Evolutionary conservation across 2,113 vertebrate genomes (phyloP), one percentile per base, ranked within the genome.

Genomic region (Arenaria interpres): DNA sequence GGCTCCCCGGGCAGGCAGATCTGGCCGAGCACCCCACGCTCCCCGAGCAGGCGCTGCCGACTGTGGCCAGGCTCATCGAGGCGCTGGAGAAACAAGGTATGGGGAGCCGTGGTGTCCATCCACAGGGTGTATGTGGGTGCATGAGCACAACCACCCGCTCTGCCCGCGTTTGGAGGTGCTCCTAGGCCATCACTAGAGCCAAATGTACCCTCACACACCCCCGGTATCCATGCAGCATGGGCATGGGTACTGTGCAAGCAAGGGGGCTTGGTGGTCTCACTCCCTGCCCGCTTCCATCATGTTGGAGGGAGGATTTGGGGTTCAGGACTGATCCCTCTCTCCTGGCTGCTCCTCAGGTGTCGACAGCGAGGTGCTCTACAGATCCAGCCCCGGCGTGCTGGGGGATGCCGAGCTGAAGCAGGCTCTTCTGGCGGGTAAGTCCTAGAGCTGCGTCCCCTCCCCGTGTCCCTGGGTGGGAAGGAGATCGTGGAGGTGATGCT

Each of bases 31-130:
- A 89, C n/a, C 95, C 96, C 33, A 39, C 81, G 6, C 90, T 98
- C 6, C 96, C 98, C 1, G 98, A 98, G 90, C 97, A 98, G 90
- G 97, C 97, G 0, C 96, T 98, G 33, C 84, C 85, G 6, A 97
- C 98, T 5, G 97, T 98, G 60, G 90, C 94, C 95, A 98, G 97
- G 88, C 97, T 99, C 94, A 96, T 97, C 6, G 98, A 98, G 69
- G 98, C 98, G 0, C 82, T 98, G 66, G 98, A 98, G 95, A 98
- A 97, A 89, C 96, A 97, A 69, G 98, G 98, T 98, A 93, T 0
- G 51, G 32, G 53, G 17, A 37, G 3, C 8, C 1, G 0, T 0
- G 7, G 54, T 2, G 1, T 24, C 20, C 2, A 1, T 14, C 39
- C 2, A 1, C 45, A 5, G 45, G 54, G 46, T 4, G 1, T 32